Evolutionary conservation across 1,140 invertebrate genomes (phyloP).

Genomic region (Eufriesea mexicana): DNA sequence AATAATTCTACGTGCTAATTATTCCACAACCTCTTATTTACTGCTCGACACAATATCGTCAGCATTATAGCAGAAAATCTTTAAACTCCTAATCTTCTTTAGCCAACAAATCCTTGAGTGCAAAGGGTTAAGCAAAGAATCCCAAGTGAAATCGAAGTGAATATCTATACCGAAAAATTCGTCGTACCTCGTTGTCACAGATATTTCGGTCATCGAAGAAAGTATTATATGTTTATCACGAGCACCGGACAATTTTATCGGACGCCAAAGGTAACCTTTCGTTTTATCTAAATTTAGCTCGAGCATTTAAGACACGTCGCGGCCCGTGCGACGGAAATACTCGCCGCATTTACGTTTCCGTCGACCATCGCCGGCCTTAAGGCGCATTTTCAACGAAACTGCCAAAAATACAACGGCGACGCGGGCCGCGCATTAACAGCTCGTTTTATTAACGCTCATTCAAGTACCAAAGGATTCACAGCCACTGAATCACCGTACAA

Average conservation of each 20-base stretch:
- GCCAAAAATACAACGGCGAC: not conserved
- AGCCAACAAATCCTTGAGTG: too few species aligned
- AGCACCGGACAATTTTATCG: not conserved
- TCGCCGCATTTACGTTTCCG: not conserved
- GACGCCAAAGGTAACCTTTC: not conserved
- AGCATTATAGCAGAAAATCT: too few species aligned
- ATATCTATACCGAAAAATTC: too few species aligned
- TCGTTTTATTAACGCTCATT: not conserved
- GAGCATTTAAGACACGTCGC: not conserved
- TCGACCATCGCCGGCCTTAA: not conserved
- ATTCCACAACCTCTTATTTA: too few species aligned
- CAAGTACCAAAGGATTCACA: not conserved
- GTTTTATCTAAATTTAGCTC: not conserved
- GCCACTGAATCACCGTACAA: not conserved
- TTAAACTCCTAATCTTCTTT: too few species aligned
- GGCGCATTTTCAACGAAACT: not conserved
- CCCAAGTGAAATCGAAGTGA: too few species aligned
- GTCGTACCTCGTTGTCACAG: too few species aligned
- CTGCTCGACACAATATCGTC: too few species aligned
- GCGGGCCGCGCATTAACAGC: not conserved
- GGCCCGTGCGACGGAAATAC: not conserved
- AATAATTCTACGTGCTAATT: too few species aligned
- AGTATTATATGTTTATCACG: not conserved
- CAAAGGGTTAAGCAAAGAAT: too few species aligned
- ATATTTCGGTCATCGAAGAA: too few species aligned